These are phyloP conservation scores for Trissolcus brochymenae DNA, from an alignment of 2,888 invertebrate species.

Conservation along the genomic window DNA sequence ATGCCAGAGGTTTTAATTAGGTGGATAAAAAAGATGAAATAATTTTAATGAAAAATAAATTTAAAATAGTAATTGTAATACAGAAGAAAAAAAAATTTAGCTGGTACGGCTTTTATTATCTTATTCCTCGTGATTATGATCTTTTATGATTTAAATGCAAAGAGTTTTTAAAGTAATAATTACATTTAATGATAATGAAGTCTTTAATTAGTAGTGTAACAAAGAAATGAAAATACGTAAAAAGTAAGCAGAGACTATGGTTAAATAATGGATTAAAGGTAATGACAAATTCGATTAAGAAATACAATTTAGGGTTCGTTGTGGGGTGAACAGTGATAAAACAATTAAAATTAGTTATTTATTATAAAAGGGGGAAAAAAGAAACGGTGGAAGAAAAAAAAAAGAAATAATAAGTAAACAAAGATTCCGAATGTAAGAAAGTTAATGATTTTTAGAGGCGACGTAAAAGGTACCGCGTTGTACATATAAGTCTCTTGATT, in stretches of 20 bases:
- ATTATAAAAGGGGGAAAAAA: too few species aligned
- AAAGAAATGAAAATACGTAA: conserved; percentile 38
- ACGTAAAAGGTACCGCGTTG: conserved; percentile 60
- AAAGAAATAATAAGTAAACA: conserved; percentile 58
- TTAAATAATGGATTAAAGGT: conserved; percentile 3
- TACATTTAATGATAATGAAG: conserved; percentile 53
- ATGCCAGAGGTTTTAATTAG: conserved; percentile 59
- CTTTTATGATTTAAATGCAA: conserved; percentile 34
- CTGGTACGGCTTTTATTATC: conserved; percentile 41
- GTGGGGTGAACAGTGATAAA: conserved; percentile 55
- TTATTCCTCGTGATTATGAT: conserved; percentile 12
- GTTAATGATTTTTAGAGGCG: conserved; percentile 63
- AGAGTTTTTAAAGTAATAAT: conserved; percentile 47
- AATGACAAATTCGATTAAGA: conserved; percentile 58
- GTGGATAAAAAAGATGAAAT: conserved; percentile 37
- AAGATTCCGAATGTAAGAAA: conserved; percentile 65
- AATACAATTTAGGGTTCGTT: too few species aligned
- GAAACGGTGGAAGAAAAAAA: too few species aligned
- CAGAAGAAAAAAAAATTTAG: conserved; percentile 32
- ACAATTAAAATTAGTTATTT: conserved; percentile 66
- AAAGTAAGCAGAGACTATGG: conserved; percentile 8
- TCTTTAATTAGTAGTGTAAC: conserved; percentile 45
- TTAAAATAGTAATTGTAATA: conserved; percentile 21
- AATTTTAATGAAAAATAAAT: conserved; percentile 44
- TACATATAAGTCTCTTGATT: conserved; percentile 64